A percentile compares a stretch with the other conserved stretches of the same genome.
Evolutionary conservation across 2,113 vertebrate species (phyloP).

Genomic region (Oxyruncus cristatus): DNA sequence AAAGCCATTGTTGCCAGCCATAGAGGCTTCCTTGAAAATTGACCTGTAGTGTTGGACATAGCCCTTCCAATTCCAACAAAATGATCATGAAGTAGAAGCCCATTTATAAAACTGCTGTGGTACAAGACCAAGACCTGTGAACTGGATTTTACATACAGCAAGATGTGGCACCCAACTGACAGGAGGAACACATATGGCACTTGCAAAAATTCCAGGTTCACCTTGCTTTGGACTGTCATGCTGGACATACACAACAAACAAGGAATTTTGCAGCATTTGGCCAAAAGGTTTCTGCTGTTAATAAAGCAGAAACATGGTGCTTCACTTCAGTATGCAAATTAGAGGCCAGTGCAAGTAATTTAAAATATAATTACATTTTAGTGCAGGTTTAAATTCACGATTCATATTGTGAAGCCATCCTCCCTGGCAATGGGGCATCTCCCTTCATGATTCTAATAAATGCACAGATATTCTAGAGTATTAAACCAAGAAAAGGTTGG

Average conservation of each 20-base stretch:
- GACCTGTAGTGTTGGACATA: not conserved
- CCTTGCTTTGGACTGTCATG: not conserved
- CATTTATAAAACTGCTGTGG: not conserved
- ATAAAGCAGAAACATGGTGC: not conserved
- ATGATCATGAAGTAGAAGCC: not conserved
- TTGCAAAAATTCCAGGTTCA: not conserved
- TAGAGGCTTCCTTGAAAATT: not conserved
- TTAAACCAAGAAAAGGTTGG: not conserved
- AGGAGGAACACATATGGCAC: not conserved
- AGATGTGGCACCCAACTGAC: not conserved
- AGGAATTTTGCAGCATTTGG: not conserved
- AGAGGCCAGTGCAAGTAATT: not conserved
- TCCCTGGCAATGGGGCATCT: not conserved
- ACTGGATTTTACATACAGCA: not conserved
- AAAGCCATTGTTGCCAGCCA: not conserved
- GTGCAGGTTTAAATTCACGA: not conserved
- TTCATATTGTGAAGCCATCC: not conserved
- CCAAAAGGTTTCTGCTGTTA: not conserved
- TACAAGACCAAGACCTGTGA: not conserved
- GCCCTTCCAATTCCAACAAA: not conserved
- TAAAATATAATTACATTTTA: not conserved
- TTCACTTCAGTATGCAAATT: not conserved
- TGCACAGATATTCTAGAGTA: not conserved
- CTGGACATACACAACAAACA: not conserved
- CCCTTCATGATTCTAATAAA: not conserved